Percentiles rank a stretch among this genome's conserved stretches.
phyloP scores from a whole-genome alignment of 1,140 invertebrate genomes.

The Heliconius himera region DNA sequence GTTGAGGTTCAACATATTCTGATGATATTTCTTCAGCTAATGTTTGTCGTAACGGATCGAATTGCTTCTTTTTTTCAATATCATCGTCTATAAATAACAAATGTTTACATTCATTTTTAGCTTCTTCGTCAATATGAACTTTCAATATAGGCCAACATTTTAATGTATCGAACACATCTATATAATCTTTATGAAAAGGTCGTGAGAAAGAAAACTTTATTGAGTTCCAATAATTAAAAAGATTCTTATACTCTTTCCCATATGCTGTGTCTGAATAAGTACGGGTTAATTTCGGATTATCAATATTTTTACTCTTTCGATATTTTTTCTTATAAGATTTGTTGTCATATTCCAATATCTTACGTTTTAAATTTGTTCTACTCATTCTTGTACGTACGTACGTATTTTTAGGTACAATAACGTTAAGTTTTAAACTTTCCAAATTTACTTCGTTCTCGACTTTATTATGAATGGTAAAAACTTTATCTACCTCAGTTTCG shows the following conservation, averaged over 20 bases:
- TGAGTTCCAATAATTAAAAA: slow-evolving; percentile 62
- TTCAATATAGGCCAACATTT: slow-evolving; percentile 61
- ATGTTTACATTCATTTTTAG: slow-evolving; percentile 40
- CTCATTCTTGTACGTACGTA: slow-evolving; percentile 42
- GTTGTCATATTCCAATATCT: slow-evolving; percentile 46
- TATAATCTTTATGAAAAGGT: slow-evolving; percentile 62
- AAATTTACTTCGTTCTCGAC: slow-evolving; percentile 18
- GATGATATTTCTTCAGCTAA: slow-evolving; percentile 63
- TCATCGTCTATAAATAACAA: slow-evolving; percentile 50
- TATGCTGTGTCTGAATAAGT: slow-evolving; percentile 51
- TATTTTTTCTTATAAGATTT: slow-evolving; percentile 58
- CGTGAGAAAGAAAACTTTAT: slow-evolving; percentile 70
- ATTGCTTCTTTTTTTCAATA: slow-evolving; percentile 26
- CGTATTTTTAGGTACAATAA: slow-evolving; percentile 55
- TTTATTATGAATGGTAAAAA: slow-evolving; percentile 26
- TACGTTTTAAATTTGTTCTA: slow-evolving; percentile 56
- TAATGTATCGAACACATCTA: slow-evolving; percentile 54
- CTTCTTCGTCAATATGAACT: slow-evolving; percentile 22
- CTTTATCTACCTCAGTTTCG: slow-evolving; percentile 28
- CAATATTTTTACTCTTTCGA: slow-evolving; percentile 73
- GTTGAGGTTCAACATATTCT: slow-evolving; percentile 46
- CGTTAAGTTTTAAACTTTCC: slow-evolving; percentile 41
- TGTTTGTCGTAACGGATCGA: slow-evolving; percentile 55
- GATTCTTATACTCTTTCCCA: slow-evolving; percentile 56
- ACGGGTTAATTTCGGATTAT: slow-evolving; percentile 60